phyloP scores from a whole-genome alignment of 2,797 vertebrate genomes.

The Aselliscus stoliczkanus region DNA sequence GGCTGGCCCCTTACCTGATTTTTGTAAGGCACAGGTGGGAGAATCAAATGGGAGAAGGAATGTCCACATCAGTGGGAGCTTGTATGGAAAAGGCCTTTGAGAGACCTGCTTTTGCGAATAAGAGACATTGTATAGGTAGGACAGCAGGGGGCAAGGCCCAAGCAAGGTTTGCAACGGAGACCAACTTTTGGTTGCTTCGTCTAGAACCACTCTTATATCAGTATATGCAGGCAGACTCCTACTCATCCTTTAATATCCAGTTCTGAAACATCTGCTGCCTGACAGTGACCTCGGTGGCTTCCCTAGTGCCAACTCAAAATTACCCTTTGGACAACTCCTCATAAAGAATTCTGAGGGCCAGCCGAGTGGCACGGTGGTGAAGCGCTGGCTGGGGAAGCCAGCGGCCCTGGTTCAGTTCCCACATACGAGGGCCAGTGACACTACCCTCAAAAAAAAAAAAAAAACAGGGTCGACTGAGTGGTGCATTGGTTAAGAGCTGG shows the following conservation, averaged over 20 bases:
- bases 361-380: no score
- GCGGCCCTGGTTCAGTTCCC: no score
- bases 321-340: not conserved
- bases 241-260: not conserved
- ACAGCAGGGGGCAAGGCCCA: not conserved
- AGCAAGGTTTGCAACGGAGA: not conserved
- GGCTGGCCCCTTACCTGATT: no score
- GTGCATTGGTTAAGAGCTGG: no score
- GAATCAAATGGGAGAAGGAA: not conserved
- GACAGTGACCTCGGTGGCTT: not conserved
- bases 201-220: not conserved
- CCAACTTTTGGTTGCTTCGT: not conserved
- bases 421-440: no score
- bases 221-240: not conserved
- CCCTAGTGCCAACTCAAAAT: not conserved
- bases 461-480: no score
- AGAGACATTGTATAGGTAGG: not conserved
- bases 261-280: not conserved
- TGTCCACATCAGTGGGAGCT: not conserved
- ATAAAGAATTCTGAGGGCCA: conserved; percentile 5
- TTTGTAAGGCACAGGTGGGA: not conserved
- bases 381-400: no score
- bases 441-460: no score
- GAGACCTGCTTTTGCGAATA: not conserved
- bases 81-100: not conserved